These are phyloP conservation scores for Campoletis raptor DNA, from an alignment of 2,888 invertebrate genomes.

Conservation along the genomic window DNA sequence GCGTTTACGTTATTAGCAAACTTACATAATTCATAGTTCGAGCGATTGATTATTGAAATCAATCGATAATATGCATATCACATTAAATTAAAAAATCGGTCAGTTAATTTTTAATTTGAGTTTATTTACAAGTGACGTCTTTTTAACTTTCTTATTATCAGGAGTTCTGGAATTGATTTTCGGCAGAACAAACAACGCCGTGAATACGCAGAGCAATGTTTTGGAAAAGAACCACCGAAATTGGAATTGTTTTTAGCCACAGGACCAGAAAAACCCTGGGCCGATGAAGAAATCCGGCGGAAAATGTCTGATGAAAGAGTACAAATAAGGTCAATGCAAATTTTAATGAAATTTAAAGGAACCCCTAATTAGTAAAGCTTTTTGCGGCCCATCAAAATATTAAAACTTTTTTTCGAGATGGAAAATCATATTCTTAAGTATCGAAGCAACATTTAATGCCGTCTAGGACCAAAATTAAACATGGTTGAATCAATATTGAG, in stretches of 20 bases:
- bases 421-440: not conserved
- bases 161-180: constrained; percentile 78
- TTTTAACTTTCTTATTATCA: constrained; percentile 60
- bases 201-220: constrained; percentile 75
- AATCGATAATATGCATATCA: not conserved
- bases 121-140: no score
- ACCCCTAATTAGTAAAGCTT: not conserved
- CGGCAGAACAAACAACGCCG: constrained; percentile 76
- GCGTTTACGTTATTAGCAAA: no score
- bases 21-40: not conserved
- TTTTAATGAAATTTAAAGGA: not conserved
- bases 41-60: not conserved
- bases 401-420: not conserved
- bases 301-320: constrained; percentile 71
- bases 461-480: no score
- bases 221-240: constrained; percentile 75
- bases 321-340: constrained; percentile 71
- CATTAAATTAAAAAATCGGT: not conserved
- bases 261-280: constrained; percentile 70
- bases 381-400: not conserved
- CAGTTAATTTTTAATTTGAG: no score
- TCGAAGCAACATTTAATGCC: not conserved
- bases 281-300: constrained; percentile 62
- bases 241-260: constrained; percentile 75
- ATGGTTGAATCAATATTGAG: not conserved